A percentile compares a stretch with the other conserved stretches of the same genome.
Evolutionary conservation across 1,140 invertebrate genomes (phyloP).

Genomic region (Micrasema longulum): DNA sequence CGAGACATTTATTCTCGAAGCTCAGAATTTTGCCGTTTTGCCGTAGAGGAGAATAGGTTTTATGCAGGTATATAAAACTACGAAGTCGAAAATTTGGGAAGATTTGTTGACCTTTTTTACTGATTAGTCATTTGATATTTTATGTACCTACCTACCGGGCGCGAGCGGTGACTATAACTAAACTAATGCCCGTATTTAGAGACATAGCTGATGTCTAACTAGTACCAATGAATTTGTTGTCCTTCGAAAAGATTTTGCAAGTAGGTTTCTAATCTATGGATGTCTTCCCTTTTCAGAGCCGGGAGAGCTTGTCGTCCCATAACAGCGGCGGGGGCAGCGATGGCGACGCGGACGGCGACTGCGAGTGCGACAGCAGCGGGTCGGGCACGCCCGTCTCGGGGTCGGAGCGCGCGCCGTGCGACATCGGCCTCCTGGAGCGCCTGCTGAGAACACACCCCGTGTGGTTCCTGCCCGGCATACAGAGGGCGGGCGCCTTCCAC

Average conservation of each 20-base stretch:
- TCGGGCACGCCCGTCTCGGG: conserved; percentile 65
- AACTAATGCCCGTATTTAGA: background rate
- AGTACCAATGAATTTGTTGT: background rate
- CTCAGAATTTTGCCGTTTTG: no score
- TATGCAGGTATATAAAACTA: background rate
- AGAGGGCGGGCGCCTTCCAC: conserved; percentile 91
- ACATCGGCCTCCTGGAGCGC: conserved; percentile 87
- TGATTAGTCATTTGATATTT: no score
- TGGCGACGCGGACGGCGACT: conserved; percentile 56
- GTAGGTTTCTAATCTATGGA: background rate
- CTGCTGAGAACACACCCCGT: conserved; percentile 92
- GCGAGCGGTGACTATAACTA: background rate
- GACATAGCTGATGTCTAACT: background rate
- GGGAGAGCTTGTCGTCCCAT: conserved; percentile 61
- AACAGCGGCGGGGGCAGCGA: conserved; percentile 32
- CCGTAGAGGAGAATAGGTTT: background rate
- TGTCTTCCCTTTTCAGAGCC: conserved; percentile 61
- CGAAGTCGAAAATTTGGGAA: no score
- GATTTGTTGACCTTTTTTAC: background rate
- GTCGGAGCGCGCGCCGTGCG: conserved; percentile 72
- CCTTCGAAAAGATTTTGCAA: background rate
- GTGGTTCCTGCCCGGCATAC: conserved; percentile 95
- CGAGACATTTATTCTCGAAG: no score
- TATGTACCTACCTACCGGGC: no score
- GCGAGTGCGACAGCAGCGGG: conserved; percentile 65